phyloP scores from a whole-genome alignment of 1,140 invertebrate genomes.

The Chionoecetes opilio region DNA sequence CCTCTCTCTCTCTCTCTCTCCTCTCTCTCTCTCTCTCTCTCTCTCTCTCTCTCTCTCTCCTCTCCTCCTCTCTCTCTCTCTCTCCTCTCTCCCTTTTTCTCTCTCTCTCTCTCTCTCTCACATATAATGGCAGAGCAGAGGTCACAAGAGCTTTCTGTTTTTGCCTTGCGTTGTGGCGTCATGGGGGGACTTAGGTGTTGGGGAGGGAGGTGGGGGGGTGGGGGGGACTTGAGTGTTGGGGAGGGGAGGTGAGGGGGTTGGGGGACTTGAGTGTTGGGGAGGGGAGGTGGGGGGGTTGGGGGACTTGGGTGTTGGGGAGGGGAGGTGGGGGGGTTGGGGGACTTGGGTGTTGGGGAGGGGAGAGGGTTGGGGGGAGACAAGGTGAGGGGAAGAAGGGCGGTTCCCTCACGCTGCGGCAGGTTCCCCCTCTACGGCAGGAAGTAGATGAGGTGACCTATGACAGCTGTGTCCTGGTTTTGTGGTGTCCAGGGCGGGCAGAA shows the following conservation, averaged over 20 bases:
- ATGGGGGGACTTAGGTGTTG: not conserved
- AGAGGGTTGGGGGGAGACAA: not conserved
- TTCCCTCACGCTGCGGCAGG: not conserved
- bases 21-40: not conserved
- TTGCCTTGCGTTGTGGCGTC: not conserved
- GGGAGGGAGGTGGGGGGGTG: not conserved
- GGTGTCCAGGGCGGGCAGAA: not conserved
- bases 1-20: conserved; percentile 37
- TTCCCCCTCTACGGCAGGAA: not conserved
- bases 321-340: not conserved
- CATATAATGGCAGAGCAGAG: not conserved
- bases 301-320: not conserved
- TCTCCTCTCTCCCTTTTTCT: not conserved
- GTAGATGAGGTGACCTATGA: not conserved
- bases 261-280: not conserved
- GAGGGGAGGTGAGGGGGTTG: not conserved
- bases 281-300: not conserved
- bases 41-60: not conserved
- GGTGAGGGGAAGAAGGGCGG: not conserved
- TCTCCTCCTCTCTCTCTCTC: not conserved
- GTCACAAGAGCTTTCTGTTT: not conserved
- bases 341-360: too few species aligned
- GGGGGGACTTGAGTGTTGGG: not conserved
- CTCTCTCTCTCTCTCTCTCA: conserved; percentile 9
- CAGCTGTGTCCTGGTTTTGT: not conserved